Evolutionary conservation across 2,113 vertebrate species (phyloP), one percentile per base, ranked within the genome.

Genomic region (Silurus glanis): DNA sequence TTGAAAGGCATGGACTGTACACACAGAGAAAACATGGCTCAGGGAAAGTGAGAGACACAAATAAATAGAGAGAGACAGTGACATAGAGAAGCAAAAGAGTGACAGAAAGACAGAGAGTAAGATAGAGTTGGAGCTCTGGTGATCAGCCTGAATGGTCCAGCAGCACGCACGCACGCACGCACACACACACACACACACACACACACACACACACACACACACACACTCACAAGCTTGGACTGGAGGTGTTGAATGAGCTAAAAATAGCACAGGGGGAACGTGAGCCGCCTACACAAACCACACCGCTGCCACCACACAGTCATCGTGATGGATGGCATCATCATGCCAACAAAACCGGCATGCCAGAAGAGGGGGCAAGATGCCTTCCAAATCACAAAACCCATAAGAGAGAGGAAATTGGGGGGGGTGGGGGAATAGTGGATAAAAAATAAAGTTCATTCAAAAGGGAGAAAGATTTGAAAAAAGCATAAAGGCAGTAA

Each of bases 211-310:
- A 16, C 49, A 49, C 74, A 81, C 58, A 84, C 89, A 67, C 67
- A 37, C 56, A 12, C 55, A 21, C 78, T 80, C 80, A 87, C 89
- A 85, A 72, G 37, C 82, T 51, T 3, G 72, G 19, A 83, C 85
- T 85, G 87, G 85, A 85, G 62, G 56, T 82, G 85, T 86, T 87
- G 89, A 90, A 88, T 83, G 85, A 85, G 89, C 87, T 90, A 90
- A 90, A 90, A 88, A 90, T 90, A 90, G 83, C 82, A 87, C 17
- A 74, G 74, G 66, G 71, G 71, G 75, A 85, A 88, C 87, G 87
- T 88, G 89, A 90, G 83, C 72, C 4, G 89, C 87, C 89, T 88
- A 25, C 69, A 47, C 56, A 90, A 87, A 87, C 79, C 71, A 71
- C 82, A 69, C 47, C 23, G 67, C 49, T 80, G 66, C 82, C 79